Evolutionary conservation across 2,888 invertebrate species (phyloP).

Genomic region (Melanophora roralis): DNA sequence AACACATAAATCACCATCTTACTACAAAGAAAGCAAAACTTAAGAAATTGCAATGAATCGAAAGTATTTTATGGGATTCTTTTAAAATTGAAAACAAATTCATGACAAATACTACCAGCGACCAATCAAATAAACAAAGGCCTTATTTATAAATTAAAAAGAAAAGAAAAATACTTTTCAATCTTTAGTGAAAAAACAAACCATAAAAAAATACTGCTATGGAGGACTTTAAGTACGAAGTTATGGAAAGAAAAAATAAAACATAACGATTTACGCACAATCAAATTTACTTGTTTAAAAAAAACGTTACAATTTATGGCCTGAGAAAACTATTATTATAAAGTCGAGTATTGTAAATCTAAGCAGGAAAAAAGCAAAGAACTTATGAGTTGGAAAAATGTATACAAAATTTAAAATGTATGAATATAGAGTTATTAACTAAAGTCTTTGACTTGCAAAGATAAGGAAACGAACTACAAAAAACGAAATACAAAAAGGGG

Average conservation of each 20-base stretch:
- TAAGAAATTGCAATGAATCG: constrained; percentile 9
- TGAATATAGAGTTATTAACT: no score
- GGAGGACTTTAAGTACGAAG: neutral
- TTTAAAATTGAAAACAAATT: neutral
- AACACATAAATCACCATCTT: neutral
- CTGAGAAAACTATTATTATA: constrained; percentile 37
- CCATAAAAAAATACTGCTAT: neutral
- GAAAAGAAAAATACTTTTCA: constrained; percentile 5
- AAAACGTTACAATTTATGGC: constrained; percentile 43
- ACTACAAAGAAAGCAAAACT: neutral
- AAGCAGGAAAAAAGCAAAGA: constrained; percentile 2
- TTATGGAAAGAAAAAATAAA: neutral
- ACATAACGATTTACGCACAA: constrained; percentile 26
- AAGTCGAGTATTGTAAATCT: constrained; percentile 35
- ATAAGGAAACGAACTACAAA: no score
- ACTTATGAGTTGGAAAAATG: constrained; percentile 20
- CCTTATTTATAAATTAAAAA: neutral
- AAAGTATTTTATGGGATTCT: constrained; percentile 22
- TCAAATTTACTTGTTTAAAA: constrained; percentile 30
- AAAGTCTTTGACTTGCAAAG: no score
- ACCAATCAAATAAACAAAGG: constrained; percentile 32
- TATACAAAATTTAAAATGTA: no score
- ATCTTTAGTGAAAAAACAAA: neutral
- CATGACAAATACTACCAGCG: neutral
- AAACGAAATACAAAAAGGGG: no score